Base-by-base conservation (phyloP, 2,888 invertebrate species). In the Alloplasta piceator region DNA sequence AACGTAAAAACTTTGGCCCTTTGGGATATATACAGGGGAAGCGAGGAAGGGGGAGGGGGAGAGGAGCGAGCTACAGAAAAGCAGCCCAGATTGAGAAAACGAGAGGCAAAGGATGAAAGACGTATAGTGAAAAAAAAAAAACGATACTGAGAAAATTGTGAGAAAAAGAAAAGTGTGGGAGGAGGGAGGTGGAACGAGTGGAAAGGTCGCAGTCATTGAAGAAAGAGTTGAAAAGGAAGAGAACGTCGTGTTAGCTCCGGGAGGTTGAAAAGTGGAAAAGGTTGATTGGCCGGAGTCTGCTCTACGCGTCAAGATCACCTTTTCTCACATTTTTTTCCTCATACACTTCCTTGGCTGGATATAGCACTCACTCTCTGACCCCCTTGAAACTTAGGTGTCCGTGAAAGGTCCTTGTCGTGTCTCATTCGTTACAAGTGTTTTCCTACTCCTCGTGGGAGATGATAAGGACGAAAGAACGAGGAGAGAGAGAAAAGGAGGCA, bases 11-110 rank as follows among this genome's bases (percentile, higher is more conserved):
- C 79, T 80, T 71, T 61, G 58, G 77, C 74, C 77, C 70, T 81
- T 73, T 66, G 77, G 80, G 77, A 58, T 70, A 36, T 66, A 66
- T 36, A 12, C 43, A 43, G 74, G 14, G 39, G 50, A 71, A 60
- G 78, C 7, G 50, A 26, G 70, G 55, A 38, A 16, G 55, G 46
- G 10, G 46, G 39, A 48, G 55, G 14, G 48, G 26, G 14, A 41
- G 52, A 70, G 38, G 58, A 14, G n/a, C n/a, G 50, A 70, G 73
- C 43, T 70, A 38, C 61, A 36, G 58, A 63, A 77, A 74, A 79
- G 67, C 61, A 67, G 70, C 60, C 63, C 75, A 79, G 78, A 79
- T 82, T 78, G 78, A 77, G 73, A 70, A 73, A 78, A 78, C 73
- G 64, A 70, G 77, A 48, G 48, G 60, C 39, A 64, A 74, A 66